Evolutionary conservation across 1,140 invertebrate genomes (phyloP).

Genomic region (Zaprionus capensis): DNA sequence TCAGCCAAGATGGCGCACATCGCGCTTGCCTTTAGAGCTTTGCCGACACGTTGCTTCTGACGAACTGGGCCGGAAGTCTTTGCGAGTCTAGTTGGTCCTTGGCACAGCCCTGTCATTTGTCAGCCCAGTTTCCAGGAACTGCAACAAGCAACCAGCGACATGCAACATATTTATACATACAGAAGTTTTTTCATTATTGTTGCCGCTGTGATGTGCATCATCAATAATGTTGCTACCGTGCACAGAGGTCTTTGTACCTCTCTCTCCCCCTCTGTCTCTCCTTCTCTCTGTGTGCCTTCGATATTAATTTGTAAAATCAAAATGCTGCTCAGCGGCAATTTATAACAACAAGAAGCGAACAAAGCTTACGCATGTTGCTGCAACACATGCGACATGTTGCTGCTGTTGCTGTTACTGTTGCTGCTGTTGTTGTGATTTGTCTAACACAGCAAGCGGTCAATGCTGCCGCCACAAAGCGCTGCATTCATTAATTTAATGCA

Average conservation of each 20-base stretch:
- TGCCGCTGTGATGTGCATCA: constrained; percentile 60
- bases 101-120: constrained; percentile 69
- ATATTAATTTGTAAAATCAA: constrained; percentile 84
- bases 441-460: constrained; percentile 83
- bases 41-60: constrained; percentile 67
- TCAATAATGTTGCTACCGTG: constrained; percentile 77
- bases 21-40: constrained; percentile 53
- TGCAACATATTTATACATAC: constrained; percentile 16
- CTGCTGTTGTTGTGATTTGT: constrained; percentile 78
- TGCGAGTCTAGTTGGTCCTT: constrained; percentile 20
- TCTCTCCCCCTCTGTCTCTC: constrained; percentile 9
- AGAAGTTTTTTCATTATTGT: constrained; percentile 13
- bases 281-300: constrained; percentile 33
- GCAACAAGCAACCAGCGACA: constrained; percentile 25
- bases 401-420: constrained; percentile 54
- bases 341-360: constrained; percentile 66
- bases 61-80: constrained; percentile 78
- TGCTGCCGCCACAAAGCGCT: constrained; percentile 60
- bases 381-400: constrained; percentile 52
- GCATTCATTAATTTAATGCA: constrained; percentile 75
- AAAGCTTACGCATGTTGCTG: constrained; percentile 70
- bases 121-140: constrained; percentile 67
- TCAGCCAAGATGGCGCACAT: constrained; percentile 69
- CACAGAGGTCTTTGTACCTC: constrained; percentile 4
- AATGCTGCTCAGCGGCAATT: constrained; percentile 68